Conservation (phyloP, 2,888 invertebrate species). For the Drosophila paracracens region DNA sequence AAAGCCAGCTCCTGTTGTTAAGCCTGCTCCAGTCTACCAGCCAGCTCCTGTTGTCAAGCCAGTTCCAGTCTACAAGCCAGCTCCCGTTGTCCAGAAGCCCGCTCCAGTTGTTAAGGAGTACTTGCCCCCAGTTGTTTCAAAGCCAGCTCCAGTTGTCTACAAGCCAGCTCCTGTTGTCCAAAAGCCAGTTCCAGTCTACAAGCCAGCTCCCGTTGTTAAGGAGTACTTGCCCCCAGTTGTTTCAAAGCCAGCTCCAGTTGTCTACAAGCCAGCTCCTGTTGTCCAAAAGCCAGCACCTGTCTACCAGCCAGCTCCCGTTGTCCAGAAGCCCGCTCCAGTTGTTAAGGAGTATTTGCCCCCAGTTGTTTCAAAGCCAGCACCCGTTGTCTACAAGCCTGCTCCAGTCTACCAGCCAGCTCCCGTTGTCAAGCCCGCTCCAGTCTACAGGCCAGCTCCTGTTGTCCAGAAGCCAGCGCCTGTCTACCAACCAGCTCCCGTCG, state of each 20-base stretch:
- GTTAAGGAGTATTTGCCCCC: not conserved
- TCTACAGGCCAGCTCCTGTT: not conserved
- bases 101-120: conserved; percentile 5
- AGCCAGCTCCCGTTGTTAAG: conserved; percentile 28
- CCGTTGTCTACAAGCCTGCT: not conserved
- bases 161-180: conserved; percentile 22
- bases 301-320: conserved; percentile 2
- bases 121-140: conserved; percentile 6
- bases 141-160: conserved; percentile 23
- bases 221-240: conserved; percentile 48
- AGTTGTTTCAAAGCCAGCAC: not conserved
- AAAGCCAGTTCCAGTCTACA: conserved; percentile 1
- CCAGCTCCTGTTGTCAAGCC: conserved; percentile 21
- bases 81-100: not conserved
- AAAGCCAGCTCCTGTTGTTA: conserved; percentile 10
- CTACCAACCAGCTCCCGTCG: conserved; percentile 18
- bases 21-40: conserved; percentile 9
- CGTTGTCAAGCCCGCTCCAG: conserved; percentile 10
- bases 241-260: conserved; percentile 14
- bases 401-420: conserved; percentile 6
- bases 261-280: not conserved
- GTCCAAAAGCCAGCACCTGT: conserved; percentile 9
- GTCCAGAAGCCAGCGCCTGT: conserved; percentile 25
- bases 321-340: conserved; percentile 7
- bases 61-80: conserved; percentile 23